Base-by-base conservation (phyloP, 1,140 invertebrate species). In the Scaptomyza pallida region DNA sequence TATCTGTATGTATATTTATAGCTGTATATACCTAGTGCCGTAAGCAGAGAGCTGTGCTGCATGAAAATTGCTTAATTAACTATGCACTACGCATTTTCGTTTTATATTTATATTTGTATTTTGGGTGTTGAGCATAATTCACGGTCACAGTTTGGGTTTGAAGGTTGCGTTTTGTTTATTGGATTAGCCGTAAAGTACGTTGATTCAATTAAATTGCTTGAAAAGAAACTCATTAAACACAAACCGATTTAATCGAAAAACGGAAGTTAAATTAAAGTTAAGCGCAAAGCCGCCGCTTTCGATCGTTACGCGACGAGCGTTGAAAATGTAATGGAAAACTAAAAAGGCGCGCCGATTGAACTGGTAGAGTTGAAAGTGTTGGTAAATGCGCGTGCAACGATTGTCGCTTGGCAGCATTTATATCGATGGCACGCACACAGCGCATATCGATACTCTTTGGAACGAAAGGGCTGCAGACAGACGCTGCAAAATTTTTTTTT, bases 11-110 rank as follows among this genome's bases (percentile, higher is more conserved):
- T 44, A 54, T 60, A 10, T 41, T 15, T 61, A 51, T 23, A 17
- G 3, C 26, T 9, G 12, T 37, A 35, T 48, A 37, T 21, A 5
- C n/a, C 5, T 15, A 30, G 44, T 23, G 19, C 44, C 15, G 47
- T 33, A 17, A 57, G 21, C 37, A 4, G 68, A 21, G 21, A 21
- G 40, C 80, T 48, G 67, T 51, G 61, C 21, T 71, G 80, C 76
- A 86, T 85, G 64, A 63, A 86, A 80, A 85, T 85, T 55, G 47
- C 81, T 77, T 67, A 74, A 85, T 85, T 82, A 83, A 63, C 85
- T 63, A 74, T 80, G 73, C 80, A 40, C 33, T 63, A 17, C 64
- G 73, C 77, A 69, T 86, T 60, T 41, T 70, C 77, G 73, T 86
- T 60, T 41, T 70, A 10, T 8, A 10, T 82, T 68, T 45, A 19